These are phyloP conservation scores for Eupelmus urozonus DNA, from an alignment of 2,888 invertebrate species.

Conservation along the genomic window DNA sequence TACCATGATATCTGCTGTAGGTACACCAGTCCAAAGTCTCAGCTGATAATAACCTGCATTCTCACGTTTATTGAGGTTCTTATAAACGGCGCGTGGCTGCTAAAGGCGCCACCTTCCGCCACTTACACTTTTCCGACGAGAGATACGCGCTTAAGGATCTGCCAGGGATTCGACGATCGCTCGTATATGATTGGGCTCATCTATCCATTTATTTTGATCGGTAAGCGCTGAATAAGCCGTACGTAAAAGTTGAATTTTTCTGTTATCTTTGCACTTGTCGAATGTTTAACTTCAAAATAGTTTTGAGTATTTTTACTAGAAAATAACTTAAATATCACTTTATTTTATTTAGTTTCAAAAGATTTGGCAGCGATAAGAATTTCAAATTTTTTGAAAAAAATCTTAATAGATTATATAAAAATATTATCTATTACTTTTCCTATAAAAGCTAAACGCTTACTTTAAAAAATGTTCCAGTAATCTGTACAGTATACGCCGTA, in stretches of 20 bases:
- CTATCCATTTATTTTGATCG: constrained; percentile 79
- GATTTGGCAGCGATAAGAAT: too few relatives aligned
- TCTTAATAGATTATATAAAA: too few relatives aligned
- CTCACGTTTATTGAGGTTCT: constrained; percentile 78
- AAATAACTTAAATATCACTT: too few relatives aligned
- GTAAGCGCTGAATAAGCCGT: too few relatives aligned
- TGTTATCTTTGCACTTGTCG: too few relatives aligned
- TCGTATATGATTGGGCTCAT: constrained; percentile 79
- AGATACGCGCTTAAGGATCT: constrained; percentile 71
- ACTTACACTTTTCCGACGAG: constrained; percentile 75
- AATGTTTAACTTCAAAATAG: too few relatives aligned
- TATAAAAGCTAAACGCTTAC: background rate
- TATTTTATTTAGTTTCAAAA: background rate
- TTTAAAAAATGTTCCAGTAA: constrained; percentile 63
- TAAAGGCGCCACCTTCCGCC: constrained; percentile 77
- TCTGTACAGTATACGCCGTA: constrained; percentile 80
- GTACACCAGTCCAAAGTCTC: constrained; percentile 78
- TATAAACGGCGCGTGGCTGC: constrained; percentile 78
- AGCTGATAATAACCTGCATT: constrained; percentile 78
- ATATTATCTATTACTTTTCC: background rate
- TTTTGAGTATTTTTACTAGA: background rate
- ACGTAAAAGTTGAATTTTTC: too few relatives aligned
- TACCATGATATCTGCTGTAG: constrained; percentile 66
- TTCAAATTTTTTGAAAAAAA: too few relatives aligned
- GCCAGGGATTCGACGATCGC: constrained; percentile 77